A percentile compares a stretch with the other conserved stretches of the same genome.
phyloP scores from a whole-genome alignment of 2,113 vertebrate species.

The Chinchilla lanigera region DNA sequence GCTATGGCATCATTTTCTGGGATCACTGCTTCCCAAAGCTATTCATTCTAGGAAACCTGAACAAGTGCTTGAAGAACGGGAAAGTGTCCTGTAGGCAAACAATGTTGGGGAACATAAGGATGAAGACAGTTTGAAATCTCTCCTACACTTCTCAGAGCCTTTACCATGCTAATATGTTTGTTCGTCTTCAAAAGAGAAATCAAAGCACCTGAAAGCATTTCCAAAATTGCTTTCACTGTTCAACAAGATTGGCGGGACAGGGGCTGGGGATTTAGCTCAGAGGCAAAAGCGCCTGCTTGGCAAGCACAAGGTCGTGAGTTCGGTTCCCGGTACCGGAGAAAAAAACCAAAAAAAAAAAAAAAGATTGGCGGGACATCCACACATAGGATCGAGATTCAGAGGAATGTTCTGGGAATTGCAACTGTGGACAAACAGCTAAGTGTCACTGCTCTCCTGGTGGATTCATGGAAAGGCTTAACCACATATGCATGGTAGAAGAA shows the following conservation, averaged over 20 bases:
- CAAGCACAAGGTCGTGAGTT: no score
- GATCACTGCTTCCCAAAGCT: not conserved
- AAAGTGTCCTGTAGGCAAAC: not conserved
- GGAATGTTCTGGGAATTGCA: not conserved
- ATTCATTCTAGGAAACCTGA: not conserved
- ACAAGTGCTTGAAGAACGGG: not conserved
- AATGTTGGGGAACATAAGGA: not conserved
- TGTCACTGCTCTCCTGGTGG: not conserved
- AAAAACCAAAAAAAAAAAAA: no score
- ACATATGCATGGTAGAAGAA: not conserved
- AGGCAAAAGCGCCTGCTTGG: no score
- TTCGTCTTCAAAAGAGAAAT: not conserved
- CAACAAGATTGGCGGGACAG: not conserved
- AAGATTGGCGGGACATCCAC: not conserved
- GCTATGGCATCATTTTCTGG: not conserved
- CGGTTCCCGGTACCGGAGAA: no score
- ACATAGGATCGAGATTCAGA: not conserved
- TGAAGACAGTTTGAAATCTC: not conserved
- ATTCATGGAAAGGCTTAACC: not conserved
- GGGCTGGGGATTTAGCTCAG: no score
- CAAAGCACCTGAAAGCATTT: not conserved
- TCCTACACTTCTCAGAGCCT: not conserved
- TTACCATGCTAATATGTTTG: not conserved
- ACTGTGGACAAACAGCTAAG: not conserved
- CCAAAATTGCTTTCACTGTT: not conserved